Evolutionary conservation across 1,140 invertebrate genomes (phyloP), one percentile per base, ranked within the genome.

Genomic region (Pseudobourletiella spinata): DNA sequence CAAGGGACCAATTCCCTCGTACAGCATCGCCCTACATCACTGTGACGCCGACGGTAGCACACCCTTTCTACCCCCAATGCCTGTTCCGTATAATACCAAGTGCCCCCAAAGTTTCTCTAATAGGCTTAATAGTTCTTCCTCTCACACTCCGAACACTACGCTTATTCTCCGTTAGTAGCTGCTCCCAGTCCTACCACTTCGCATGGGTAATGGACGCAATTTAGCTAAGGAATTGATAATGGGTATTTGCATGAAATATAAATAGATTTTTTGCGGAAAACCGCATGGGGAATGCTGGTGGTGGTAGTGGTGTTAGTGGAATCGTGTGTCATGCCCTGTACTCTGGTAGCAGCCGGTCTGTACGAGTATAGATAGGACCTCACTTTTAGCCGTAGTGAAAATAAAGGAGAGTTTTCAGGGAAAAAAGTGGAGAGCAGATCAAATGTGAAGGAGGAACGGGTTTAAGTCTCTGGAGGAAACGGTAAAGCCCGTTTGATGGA

Each of bases 191-290:
- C n/a, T n/a, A n/a, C n/a, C n/a, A n/a, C n/a, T 39, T n/a, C n/a
- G 44, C 6, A 20, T 24, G 28, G 48, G 22, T 51, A 51, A 51
- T 35, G 32, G 52, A 55, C 28, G 25, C 52, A 55, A 55, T 55
- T 55, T 55, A 22, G 32, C 29, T 55, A n/a, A 32, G 52, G 52
- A 55, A 55, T 55, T 35, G 28, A 55, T 55, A 55, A 55, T 55
- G 52, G 28, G 25, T 39, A 55, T 55, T 55, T 55, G 29, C 52
- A 55, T 55, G 25, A 55, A 39, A 55, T 39, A 55, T 55, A 55
- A 55, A 55, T 55, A 55, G 52, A 55, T 32, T 55, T 55, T 35
- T 55, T 55, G 52, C 29, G 52, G 52, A 55, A 52, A 35, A 39
- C 48, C 48, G 52, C 28, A 35, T 55, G 22, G 52, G 52, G 29